Evolutionary conservation across 1,140 invertebrate species (phyloP).

Genomic region (Atta colombica): DNA sequence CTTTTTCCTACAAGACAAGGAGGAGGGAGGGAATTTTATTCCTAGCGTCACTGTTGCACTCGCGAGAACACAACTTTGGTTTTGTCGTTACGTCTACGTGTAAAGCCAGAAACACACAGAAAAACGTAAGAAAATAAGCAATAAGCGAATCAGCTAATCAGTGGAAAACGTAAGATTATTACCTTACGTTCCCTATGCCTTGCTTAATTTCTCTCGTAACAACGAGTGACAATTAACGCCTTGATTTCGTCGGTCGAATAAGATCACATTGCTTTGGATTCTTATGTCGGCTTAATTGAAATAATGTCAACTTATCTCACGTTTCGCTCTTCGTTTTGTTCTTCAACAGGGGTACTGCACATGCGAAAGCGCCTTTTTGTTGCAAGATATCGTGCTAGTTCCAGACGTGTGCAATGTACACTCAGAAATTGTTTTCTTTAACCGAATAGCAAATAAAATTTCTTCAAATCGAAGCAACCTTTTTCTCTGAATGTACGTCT

Average conservation of each 20-base stretch:
- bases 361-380: neutral
- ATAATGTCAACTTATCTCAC: neutral
- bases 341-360: neutral
- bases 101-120: neutral
- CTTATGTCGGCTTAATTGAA: slow-evolving; percentile 20
- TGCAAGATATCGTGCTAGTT: slow-evolving; percentile 19
- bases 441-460: too few species aligned
- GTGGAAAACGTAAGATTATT: too few species aligned
- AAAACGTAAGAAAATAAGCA: neutral
- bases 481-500: neutral
- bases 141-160: too few species aligned
- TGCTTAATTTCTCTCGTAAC: slow-evolving; percentile 48
- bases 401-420: too few species aligned
- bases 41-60: neutral
- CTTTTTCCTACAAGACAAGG: neutral
- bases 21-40: neutral
- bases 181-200: too few species aligned
- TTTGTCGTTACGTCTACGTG: neutral
- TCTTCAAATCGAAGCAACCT: too few species aligned
- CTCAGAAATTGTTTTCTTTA: too few species aligned
- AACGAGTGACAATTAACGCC: slow-evolving; percentile 37
- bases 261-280: neutral
- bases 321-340: slow-evolving; percentile 16
- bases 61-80: neutral
- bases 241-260: slow-evolving; percentile 20